Evolutionary conservation across 2,797 vertebrate species (phyloP).

Genomic region (Ispidina lecontei): DNA sequence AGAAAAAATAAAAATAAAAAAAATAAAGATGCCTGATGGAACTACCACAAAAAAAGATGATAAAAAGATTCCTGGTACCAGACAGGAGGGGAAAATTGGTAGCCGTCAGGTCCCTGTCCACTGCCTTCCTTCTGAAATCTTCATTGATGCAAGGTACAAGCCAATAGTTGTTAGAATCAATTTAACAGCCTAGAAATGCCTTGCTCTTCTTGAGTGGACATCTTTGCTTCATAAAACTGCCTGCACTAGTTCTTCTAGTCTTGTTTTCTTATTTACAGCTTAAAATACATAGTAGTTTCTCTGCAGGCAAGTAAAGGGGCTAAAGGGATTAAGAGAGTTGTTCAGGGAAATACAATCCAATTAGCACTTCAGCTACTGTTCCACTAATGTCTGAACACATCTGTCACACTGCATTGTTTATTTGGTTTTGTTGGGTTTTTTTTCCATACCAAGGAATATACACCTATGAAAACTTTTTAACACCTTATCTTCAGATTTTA

Average conservation of each 20-base stretch:
- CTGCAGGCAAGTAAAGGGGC: slow-evolving; percentile 4
- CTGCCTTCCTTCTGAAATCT: background rate
- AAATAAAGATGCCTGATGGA: background rate
- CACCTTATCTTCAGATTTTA: background rate
- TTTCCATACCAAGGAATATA: background rate
- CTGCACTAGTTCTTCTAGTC: slow-evolving; percentile 8
- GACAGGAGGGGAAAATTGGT: background rate
- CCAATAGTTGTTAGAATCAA: background rate
- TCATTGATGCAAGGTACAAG: background rate
- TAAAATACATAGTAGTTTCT: slow-evolving; percentile 49
- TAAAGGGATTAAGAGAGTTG: background rate
- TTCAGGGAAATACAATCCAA: slow-evolving; percentile 29
- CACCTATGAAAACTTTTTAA: slow-evolving; percentile 9
- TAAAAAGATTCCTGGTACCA: background rate
- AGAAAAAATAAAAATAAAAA: too few relatives aligned
- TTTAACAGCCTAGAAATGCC: background rate
- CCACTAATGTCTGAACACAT: background rate
- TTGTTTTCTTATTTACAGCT: slow-evolving; percentile 54
- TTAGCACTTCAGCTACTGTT: slow-evolving; percentile 47
- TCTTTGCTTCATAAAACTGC: slow-evolving; percentile 36
- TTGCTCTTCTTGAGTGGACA: background rate
- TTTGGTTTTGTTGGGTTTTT: background rate
- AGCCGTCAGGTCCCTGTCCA: background rate
- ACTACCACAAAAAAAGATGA: background rate
- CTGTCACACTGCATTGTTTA: background rate